Base-by-base conservation (phyloP, 2,113 vertebrate genomes). In the Menura novaehollandiae region DNA sequence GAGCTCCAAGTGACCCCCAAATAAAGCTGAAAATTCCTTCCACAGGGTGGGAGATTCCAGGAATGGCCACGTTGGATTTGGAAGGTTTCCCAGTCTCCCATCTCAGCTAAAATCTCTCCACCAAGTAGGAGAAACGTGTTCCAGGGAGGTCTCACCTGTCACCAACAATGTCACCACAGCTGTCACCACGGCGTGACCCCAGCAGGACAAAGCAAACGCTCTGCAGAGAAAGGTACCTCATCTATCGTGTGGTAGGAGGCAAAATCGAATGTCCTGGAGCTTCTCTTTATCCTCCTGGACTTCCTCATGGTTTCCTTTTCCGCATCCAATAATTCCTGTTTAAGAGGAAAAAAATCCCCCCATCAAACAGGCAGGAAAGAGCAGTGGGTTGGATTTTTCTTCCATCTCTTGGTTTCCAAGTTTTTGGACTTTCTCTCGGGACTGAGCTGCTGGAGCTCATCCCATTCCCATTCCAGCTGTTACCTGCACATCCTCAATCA, bases 401-500 rank as follows among this genome's bases (percentile, higher is more conserved):
- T 41, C 76, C 37, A 4, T 4, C 7, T 71, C 46, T 58, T 43
- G 17, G 19, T 71, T 64, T 47, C 37, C 43, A 59, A 2, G 13
- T 27, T 49, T 63, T 13, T 27, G 76, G 23, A 10, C 3, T 47
- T 64, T 33, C 27, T 53, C 3, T 13, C 4, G 6, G 63, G 41
- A 3, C 0, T 35, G 51, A 68, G 13, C 47, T 20, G 15, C 13
- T 8, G 44, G 46, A 93, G 13, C 27, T 85, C 7, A 0, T 53
- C n/a, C 27, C 1, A 0, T 27, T 58, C 41, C 30, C 4, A 0
- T 44, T 2, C 0, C 2, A 43, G 44, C 33, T 9, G 52, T 94
- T 72, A 99, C 99, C 99, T 99, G 99, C 86, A 99, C 76, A 1
- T 99, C 98, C 62, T 98, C 32, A 3, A 99, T 99, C 98, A 99